Evolutionary conservation across 2,113 vertebrate genomes (phyloP).

Genomic region (Panthera uncia): DNA sequence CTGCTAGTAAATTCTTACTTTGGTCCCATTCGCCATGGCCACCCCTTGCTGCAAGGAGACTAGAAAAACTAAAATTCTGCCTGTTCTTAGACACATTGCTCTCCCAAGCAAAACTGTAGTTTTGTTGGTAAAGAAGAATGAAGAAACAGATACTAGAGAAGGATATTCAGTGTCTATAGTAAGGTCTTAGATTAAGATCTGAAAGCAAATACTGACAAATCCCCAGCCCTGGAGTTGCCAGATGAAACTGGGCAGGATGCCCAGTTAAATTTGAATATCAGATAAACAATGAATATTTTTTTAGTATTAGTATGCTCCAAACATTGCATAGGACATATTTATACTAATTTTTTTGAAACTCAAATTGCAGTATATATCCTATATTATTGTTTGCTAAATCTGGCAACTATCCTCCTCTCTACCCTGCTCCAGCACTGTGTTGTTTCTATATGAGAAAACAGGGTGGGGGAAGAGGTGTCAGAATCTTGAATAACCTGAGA

Average conservation of each 20-base stretch:
- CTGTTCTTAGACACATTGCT: not conserved
- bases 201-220: not conserved
- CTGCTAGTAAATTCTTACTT: not conserved
- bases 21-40: not conserved
- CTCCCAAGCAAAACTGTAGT: not conserved
- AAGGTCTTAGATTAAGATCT: not conserved
- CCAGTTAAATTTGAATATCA: not conserved
- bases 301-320: not conserved
- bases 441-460: not conserved
- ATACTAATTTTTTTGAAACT: not conserved
- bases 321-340: not conserved
- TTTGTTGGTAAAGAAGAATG: not conserved
- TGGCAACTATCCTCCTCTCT: not conserved
- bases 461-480: not conserved
- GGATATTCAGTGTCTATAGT: not conserved
- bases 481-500: slow-evolving; percentile 19
- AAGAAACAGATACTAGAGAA: too few species aligned
- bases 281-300: not conserved
- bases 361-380: not conserved
- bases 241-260: not conserved
- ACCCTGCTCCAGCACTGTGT: accelerated
- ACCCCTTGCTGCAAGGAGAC: not conserved
- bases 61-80: not conserved
- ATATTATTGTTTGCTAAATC: not conserved
- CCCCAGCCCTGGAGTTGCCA: accelerated